Evolutionary conservation across 2,888 invertebrate species (phyloP).

Genomic region (Spodoptera littoralis): DNA sequence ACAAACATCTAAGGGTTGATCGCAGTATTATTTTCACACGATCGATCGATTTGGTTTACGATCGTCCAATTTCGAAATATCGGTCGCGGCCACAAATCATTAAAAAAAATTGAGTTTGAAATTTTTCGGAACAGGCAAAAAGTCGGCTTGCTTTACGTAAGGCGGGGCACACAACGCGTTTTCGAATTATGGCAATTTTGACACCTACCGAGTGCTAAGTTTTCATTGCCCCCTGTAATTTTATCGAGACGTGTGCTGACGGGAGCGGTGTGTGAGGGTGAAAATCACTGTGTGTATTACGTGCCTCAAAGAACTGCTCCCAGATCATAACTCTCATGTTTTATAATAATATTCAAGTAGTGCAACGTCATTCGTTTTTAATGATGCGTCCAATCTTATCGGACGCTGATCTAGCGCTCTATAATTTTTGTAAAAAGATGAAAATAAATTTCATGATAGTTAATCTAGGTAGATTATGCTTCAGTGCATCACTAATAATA

Average conservation of each 20-base stretch:
- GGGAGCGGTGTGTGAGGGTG: conserved; percentile 60
- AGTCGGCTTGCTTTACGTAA: conserved; percentile 82
- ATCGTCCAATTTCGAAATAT: conserved; percentile 85
- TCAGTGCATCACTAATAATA: conserved; percentile 2
- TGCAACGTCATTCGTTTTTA: conserved; percentile 83
- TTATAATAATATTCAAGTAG: conserved; percentile 79
- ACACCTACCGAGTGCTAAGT: conserved; percentile 88
- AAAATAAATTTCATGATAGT: conserved; percentile 47
- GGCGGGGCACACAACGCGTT: conserved; percentile 79
- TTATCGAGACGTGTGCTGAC: conserved; percentile 76
- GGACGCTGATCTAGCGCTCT: conserved; percentile 72
- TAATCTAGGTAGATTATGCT: conserved; percentile 31
- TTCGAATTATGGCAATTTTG: conserved; percentile 88
- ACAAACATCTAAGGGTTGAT: conserved; percentile 59
- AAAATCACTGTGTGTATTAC: conserved; percentile 70
- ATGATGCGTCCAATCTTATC: conserved; percentile 77
- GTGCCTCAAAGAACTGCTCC: conserved; percentile 69
- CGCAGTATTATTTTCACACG: conserved; percentile 83
- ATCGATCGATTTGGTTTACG: conserved; percentile 75
- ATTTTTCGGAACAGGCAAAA: conserved; percentile 80
- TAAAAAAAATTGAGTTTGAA: conserved; percentile 82
- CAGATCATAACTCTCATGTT: conserved; percentile 81
- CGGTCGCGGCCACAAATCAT: conserved; percentile 85
- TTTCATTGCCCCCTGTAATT: conserved; percentile 83
- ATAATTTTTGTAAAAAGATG: conserved; percentile 77